Evolutionary conservation across 2,113 vertebrate genomes (phyloP), one percentile per base, ranked within the genome.

Genomic region (Nicator chloris): DNA sequence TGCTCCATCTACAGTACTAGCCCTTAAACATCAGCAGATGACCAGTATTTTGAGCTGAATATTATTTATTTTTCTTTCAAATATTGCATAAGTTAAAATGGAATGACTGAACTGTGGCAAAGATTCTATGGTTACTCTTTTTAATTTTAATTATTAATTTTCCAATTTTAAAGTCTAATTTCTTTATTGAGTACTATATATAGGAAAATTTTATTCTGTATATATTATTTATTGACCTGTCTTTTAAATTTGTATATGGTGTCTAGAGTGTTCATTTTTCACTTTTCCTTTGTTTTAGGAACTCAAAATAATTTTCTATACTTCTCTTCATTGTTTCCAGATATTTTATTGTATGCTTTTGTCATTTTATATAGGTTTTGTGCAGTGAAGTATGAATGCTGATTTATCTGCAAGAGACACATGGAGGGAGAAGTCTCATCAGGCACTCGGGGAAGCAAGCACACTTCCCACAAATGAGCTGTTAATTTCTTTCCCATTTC

Each of bases 401-500:
- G 79, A 95, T 92, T 95, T 94, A 91, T 83, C 45, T 89, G 47
- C 51, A 83, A 40, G 31, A 76, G n/a, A 80, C 69, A 66, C 37
- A 80, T 22, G 8, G 33, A 95, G 66, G 59, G 15, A 92, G 44
- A 94, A 57, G 87, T 88, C 89, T 92, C 73, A 76, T 56, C 47
- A 61, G 78, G 66, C 51, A 72, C 53, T 90, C 19, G 14, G 54
- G 63, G 73, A 85, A 64, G 22, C 95, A 96, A 91, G 37, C 19
- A 88, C 35, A 64, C 40, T 77, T 92, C 83, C 72, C 88, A 83
- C 44, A 95, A 92, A 83, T 68, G 33, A 97, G 59, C 73, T 75
- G 87, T 86, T 96, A 95, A 89, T 96, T 97, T 96, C 65, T 96
- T 97, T 97, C 86, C 78, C 57, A 94, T 85, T 97, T 96, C 87